A percentile compares a stretch with the other conserved stretches of the same genome.
Evolutionary conservation across 2,113 vertebrate species (phyloP).

Genomic region (Suricata suricatta): DNA sequence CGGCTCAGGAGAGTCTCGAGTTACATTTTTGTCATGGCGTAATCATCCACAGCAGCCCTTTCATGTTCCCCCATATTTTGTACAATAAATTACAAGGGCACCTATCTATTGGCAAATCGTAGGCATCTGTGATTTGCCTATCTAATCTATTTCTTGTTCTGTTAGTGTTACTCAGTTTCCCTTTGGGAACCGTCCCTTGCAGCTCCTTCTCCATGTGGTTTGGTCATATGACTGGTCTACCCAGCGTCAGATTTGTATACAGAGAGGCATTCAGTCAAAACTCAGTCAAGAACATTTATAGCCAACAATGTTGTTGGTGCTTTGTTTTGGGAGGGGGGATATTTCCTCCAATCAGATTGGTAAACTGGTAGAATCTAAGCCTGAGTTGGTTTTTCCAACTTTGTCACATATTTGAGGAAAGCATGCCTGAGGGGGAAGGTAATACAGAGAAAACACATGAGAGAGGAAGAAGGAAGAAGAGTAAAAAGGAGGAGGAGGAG

Average conservation of each 20-base stretch:
- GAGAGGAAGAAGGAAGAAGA: accelerated
- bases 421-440: neutral
- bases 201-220: neutral
- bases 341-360: neutral
- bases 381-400: neutral
- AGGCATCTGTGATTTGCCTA: neutral
- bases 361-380: neutral
- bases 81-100: neutral
- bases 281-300: neutral
- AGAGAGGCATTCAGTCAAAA: neutral
- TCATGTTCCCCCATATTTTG: neutral
- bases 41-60: neutral
- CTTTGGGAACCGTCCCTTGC: neutral
- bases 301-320: neutral
- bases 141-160: neutral
- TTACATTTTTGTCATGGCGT: neutral
- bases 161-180: neutral
- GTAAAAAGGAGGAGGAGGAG: neutral
- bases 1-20: neutral
- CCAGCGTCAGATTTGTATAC: neutral
- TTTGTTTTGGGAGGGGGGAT: accelerated
- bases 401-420: neutral
- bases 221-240: neutral
- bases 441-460: neutral
- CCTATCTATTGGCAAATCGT: neutral